Evolutionary conservation across 2,797 vertebrate genomes (phyloP).

Genomic region (Monodelphis domestica): DNA sequence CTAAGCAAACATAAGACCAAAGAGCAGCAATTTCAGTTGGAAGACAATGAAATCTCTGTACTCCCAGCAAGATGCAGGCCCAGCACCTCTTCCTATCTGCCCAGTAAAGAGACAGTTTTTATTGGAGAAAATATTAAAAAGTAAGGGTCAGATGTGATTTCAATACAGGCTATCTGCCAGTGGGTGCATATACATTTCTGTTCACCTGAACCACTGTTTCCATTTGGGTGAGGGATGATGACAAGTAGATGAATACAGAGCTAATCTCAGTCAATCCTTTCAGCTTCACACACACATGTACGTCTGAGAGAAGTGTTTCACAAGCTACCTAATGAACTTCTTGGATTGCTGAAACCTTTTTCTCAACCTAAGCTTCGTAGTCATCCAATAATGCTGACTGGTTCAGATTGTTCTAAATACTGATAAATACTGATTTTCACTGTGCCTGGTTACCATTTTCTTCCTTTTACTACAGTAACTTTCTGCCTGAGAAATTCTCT

Average conservation of each 20-base stretch:
- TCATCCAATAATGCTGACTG: slow-evolving; percentile 12
- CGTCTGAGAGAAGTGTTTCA: background rate
- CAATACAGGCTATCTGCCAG: background rate
- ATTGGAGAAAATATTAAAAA: background rate
- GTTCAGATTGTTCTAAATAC: slow-evolving; percentile 12
- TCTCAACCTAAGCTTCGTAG: background rate
- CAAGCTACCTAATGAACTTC: slow-evolving; percentile 24
- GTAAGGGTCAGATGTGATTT: background rate
- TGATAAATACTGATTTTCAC: background rate
- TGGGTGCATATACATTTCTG: background rate
- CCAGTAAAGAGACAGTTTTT: background rate
- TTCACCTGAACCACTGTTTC: background rate
- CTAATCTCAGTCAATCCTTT: slow-evolving; percentile 17
- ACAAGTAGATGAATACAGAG: slow-evolving; percentile 22
- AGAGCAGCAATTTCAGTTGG: slow-evolving; percentile 18
- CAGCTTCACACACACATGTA: background rate
- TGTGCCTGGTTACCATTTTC: background rate
- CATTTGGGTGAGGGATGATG: background rate
- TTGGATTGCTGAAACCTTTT: slow-evolving; percentile 35
- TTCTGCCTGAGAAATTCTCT: background rate
- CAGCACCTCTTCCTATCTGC: background rate
- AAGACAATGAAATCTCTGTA: slow-evolving; percentile 10
- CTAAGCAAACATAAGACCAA: background rate
- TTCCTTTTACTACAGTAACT: background rate
- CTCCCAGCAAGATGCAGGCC: background rate